Evolutionary conservation across 2,797 vertebrate species (phyloP), one percentile per base, ranked within the genome.

Genomic region (Melanogrammus aeglefinus): DNA sequence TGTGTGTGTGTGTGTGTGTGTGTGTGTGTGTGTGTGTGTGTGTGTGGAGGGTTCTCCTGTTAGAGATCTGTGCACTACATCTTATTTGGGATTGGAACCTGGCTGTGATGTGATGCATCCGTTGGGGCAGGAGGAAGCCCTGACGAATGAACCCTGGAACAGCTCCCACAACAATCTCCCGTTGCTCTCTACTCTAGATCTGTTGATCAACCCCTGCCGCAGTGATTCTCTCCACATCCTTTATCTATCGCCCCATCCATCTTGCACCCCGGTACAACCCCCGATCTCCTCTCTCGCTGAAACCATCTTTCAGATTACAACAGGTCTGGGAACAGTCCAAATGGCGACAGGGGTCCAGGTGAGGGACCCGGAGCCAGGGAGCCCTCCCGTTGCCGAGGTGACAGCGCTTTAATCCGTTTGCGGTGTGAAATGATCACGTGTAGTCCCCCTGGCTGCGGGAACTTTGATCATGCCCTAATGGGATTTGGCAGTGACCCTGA

Each of bases 401-500:
- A 83, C 83, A 79, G 86, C 88, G 83, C 80, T 89, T 94, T 94
- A 93, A 94, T 93, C 90, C 87, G 81, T 81, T 39, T 84, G 69
- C 89, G 91, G 88, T 92, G 91, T 93, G 91, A 92, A 91, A 92
- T 91, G 84, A 92, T 87, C 73, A 9, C 71, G 63, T 69, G 63
- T 27, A 12, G 63, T 69, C 83, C 76, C 87, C 83, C 83, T 88
- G 85, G 80, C 89, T 90, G 84, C 82, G 86, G 85, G 81, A 83
- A 88, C 93, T 95, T 94, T 94, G 93, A 95, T 95, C 93, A 92
- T 90, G 86, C 82, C 83, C 88, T 92, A 90, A 89, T 91, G 88
- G 93, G 92, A 94, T 94, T 91, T 94, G 91, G 89, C 88, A 86
- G 86, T 91, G 93, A 94, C 94, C 93, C 94, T 93, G 91, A 93